Evolutionary conservation across 2,113 vertebrate species (phyloP).

Genomic region (Ovibos moschatus): DNA sequence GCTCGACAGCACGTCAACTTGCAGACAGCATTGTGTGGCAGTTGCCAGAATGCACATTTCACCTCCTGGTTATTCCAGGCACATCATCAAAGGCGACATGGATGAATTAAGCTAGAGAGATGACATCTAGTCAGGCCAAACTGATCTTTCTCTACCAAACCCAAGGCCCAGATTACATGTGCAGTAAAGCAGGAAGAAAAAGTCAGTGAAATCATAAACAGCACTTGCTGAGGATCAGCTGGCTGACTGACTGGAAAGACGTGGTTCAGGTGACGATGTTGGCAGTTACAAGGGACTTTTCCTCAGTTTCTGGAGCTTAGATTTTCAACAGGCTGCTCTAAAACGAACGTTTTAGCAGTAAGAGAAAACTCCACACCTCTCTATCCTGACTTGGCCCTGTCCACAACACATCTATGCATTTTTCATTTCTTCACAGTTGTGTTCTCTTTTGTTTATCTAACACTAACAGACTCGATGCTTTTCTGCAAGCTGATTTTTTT

Average conservation of each 20-base stretch:
- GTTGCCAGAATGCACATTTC: not conserved
- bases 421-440: not conserved
- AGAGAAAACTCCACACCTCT: not conserved
- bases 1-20: not conserved
- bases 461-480: not conserved
- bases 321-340: constrained; percentile 6
- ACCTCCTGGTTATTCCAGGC: not conserved
- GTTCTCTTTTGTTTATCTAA: constrained; percentile 13
- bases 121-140: not conserved
- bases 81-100: not conserved
- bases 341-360: not conserved
- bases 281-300: not conserved
- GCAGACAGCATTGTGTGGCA: not conserved
- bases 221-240: not conserved
- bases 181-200: not conserved
- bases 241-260: not conserved
- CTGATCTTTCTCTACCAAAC: not conserved
- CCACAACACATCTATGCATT: not conserved
- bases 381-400: not conserved
- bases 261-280: not conserved
- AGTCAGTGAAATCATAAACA: not conserved
- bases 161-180: not conserved
- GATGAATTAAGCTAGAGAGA: not conserved
- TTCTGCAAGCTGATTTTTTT: constrained; percentile 4
- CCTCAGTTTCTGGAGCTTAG: not conserved